A percentile compares a stretch with the other conserved stretches of the same genome.
Conservation (phyloP, 2,113 vertebrate genomes). For the Penelope pileata region DNA sequence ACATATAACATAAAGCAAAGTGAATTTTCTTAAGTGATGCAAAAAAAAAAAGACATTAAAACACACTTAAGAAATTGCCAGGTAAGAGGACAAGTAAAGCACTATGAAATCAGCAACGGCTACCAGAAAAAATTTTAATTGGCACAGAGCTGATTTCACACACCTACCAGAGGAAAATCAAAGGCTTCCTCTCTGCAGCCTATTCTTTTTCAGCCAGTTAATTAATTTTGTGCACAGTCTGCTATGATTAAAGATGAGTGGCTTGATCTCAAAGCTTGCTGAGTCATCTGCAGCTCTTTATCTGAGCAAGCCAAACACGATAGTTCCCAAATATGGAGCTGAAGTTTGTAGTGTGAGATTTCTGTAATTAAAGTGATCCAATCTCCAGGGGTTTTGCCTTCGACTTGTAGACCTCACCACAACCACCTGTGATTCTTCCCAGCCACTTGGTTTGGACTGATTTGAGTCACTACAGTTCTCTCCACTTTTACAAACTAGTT, state of each 20-base stretch:
- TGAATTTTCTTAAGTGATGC: not conserved
- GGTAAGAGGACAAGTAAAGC: not conserved
- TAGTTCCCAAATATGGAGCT: not conserved
- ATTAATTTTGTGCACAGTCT: constrained; percentile 21
- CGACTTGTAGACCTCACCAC: not conserved
- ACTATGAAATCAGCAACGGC: not conserved
- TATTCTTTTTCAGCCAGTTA: constrained; percentile 8
- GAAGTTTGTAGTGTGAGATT: not conserved
- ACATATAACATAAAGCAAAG: not conserved
- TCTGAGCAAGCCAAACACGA: not conserved
- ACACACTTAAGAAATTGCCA: not conserved
- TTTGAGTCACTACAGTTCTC: constrained; percentile 83
- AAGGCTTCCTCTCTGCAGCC: not conserved
- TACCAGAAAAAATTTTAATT: not conserved
- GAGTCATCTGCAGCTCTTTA: not conserved
- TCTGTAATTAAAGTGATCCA: not conserved
- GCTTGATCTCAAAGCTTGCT: constrained; percentile 6
- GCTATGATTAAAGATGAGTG: constrained; percentile 9
- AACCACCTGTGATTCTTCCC: not conserved
- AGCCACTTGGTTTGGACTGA: constrained; percentile 6
- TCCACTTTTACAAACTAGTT: constrained; percentile 85
- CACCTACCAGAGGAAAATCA: not conserved
- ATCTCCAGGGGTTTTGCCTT: constrained; percentile 14
- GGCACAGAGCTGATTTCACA: not conserved
- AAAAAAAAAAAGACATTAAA: not conserved